These are phyloP conservation scores for Agapornis roseicollis DNA, from an alignment of 2,113 vertebrate genomes.

Conservation along the genomic window DNA sequence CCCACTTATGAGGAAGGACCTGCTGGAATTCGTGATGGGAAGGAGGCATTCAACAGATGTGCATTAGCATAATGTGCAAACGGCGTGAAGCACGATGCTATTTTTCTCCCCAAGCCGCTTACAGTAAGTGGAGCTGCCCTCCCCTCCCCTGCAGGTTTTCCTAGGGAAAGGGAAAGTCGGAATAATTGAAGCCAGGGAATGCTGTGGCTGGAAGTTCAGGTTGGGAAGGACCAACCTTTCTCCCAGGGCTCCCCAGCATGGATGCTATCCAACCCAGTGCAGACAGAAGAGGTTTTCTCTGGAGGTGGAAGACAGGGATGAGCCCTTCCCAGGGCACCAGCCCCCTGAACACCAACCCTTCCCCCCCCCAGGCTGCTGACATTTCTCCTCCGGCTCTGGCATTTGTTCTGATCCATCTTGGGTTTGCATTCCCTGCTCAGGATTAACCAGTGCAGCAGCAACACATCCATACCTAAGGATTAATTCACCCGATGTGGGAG, in stretches of 20 bases:
- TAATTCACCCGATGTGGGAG: rapidly evolving
- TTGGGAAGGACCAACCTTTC: not conserved
- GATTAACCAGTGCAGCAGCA: not conserved
- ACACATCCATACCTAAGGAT: not conserved
- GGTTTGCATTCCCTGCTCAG: not conserved
- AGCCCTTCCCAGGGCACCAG: not conserved
- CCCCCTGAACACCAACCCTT: no score
- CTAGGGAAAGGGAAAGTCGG: not conserved
- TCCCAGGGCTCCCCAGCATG: not conserved
- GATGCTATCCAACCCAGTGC: not conserved
- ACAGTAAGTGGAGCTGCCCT: not conserved
- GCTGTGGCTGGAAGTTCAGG: not conserved
- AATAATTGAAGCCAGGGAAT: not conserved
- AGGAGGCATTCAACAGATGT: conserved; percentile 23
- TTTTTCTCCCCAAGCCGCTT: not conserved
- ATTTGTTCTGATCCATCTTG: not conserved
- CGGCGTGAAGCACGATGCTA: not conserved
- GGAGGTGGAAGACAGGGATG: not conserved
- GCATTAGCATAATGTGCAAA: conserved; percentile 28
- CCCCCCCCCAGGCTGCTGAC: not conserved
- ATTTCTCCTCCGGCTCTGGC: not conserved
- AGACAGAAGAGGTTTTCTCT: not conserved
- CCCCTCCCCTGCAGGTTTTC: not conserved
- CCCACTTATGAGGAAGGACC: not conserved
- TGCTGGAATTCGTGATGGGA: conserved; percentile 3